Percentiles rank a stretch among this genome's conserved stretches.
phyloP scores from a whole-genome alignment of 2,113 vertebrate species.

The Lophius piscatorius region DNA sequence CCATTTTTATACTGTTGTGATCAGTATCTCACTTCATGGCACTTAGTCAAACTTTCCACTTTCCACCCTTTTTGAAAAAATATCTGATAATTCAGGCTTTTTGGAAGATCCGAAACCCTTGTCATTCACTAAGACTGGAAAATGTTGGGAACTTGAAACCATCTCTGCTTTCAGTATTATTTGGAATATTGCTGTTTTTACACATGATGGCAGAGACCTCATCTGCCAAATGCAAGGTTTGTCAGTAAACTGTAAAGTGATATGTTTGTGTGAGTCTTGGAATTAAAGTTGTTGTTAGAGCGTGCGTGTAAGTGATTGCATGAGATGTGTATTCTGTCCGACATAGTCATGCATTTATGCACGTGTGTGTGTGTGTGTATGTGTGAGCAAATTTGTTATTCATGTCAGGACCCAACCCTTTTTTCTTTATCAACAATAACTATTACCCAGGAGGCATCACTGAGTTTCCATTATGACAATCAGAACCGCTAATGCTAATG shows the following conservation, averaged over 20 bases:
- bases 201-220: conserved; percentile 21
- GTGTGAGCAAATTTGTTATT: conserved; percentile 59
- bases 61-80: conserved; percentile 16
- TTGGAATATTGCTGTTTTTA: conserved; percentile 32
- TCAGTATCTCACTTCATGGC: not conserved
- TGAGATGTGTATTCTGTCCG: too few relatives aligned
- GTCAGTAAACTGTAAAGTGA: conserved; percentile 64
- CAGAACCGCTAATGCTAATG: conserved; percentile 65
- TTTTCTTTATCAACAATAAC: conserved; percentile 57
- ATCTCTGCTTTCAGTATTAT: conserved; percentile 29
- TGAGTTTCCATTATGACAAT: conserved; percentile 67
- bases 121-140: conserved; percentile 28
- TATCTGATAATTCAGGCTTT: conserved; percentile 18
- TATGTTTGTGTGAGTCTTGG: conserved; percentile 67
- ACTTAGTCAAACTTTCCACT: conserved; percentile 30
- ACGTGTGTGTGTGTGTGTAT: conserved; percentile 16
- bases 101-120: conserved; percentile 26
- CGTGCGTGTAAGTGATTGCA: conserved; percentile 12
- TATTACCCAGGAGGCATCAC: conserved; percentile 56
- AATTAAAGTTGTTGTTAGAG: conserved; percentile 39
- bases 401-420: conserved; percentile 41
- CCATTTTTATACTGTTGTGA: not conserved
- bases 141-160: conserved; percentile 14
- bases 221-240: conserved; percentile 56
- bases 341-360: too few relatives aligned